Base-by-base conservation (phyloP, 92 coral and sea anemone genomes). In the Scolanthus callimorphus region DNA sequence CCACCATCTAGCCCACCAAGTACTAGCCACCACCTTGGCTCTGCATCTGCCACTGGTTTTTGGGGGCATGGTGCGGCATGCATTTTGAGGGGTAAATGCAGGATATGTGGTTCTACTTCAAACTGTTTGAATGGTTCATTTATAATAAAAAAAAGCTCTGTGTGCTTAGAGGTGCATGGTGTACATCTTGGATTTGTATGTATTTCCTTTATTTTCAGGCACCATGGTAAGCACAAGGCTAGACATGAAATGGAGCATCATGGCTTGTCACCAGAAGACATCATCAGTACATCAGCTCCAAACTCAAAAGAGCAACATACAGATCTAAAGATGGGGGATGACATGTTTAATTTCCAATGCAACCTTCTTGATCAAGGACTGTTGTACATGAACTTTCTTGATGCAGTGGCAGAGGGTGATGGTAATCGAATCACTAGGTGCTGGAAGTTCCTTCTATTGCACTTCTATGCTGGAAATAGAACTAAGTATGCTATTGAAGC, bases 361-460 rank as follows among this genome's bases (percentile, higher is more conserved):
- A 49, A 49, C 24, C 43, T 64, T 9, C 20, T 64, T 21, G 71
- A 64, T 30, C 63, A 64, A 15, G 71, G 71, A 24, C 64, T 64
- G 17, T 44, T 64, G 30, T 51, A 26, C 63, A 24, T 64, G 39
- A 64, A 64, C 48, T 64, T 64, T 34, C 21, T 49, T 12, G 71
- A 64, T 64, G 71, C 71, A 25, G 47, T 64, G 17, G 64, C 71
- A 13, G 71, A 64, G 29, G 71, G 71, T 1, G 71, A 64, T 64
- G 71, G 71, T 17, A 25, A 50, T 29, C n/a, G 62, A 22, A 64
- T 64, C 0, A 49, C 51, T 17, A 25, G 71, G 49, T 65, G 71
- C 20, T 65, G 71, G 71, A 65, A 51, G 21, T 65, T 49, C 44
- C 60, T 51, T 20, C 71, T 65, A 17, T 51, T 65, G 27, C 64